Conservation (phyloP, 2,797 vertebrate genomes). For the Argentina silus region DNA sequence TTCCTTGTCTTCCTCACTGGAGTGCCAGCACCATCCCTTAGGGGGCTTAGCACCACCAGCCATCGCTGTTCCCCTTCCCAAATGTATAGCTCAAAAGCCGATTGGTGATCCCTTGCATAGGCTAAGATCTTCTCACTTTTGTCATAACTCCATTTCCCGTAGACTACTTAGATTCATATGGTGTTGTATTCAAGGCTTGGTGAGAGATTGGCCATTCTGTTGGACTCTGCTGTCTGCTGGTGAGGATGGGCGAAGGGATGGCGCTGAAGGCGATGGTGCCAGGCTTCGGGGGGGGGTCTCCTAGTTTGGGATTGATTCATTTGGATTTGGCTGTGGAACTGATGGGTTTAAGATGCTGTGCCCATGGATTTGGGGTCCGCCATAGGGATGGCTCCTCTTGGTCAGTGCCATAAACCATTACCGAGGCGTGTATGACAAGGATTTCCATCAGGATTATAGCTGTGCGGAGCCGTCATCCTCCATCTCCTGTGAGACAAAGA, state of each 20-base stretch:
- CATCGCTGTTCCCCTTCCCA: conserved; percentile 18
- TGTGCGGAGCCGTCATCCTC: conserved; percentile 45
- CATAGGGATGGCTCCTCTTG: conserved; percentile 46
- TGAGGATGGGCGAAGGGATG: conserved; percentile 33
- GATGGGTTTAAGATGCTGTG: conserved; percentile 63
- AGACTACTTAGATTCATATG: conserved; percentile 21
- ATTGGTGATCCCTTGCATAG: conserved; percentile 42
- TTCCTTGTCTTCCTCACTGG: conserved; percentile 5
- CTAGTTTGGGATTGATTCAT: conserved; percentile 62
- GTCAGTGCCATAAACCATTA: conserved; percentile 62
- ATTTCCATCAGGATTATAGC: conserved; percentile 67
- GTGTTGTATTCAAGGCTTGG: conserved; percentile 29
- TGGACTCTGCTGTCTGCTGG: conserved; percentile 20
- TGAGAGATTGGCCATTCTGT: conserved; percentile 43
- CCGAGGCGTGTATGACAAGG: conserved; percentile 58
- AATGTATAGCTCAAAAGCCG: conserved; percentile 36
- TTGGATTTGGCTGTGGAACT: conserved; percentile 71
- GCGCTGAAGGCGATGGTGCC: conserved; percentile 10
- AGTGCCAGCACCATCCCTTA: conserved; percentile 27
- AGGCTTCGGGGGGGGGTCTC: conserved; percentile 32
- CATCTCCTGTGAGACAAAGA: conserved; percentile 33
- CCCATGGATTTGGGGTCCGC: conserved; percentile 50
- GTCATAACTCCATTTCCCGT: conserved; percentile 38
- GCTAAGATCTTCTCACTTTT: conserved; percentile 32
- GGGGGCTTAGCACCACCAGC: conserved; percentile 31